These are phyloP conservation scores for Dendroctonus ponderosae DNA, from an alignment of 1,140 invertebrate species.

Conservation along the genomic window DNA sequence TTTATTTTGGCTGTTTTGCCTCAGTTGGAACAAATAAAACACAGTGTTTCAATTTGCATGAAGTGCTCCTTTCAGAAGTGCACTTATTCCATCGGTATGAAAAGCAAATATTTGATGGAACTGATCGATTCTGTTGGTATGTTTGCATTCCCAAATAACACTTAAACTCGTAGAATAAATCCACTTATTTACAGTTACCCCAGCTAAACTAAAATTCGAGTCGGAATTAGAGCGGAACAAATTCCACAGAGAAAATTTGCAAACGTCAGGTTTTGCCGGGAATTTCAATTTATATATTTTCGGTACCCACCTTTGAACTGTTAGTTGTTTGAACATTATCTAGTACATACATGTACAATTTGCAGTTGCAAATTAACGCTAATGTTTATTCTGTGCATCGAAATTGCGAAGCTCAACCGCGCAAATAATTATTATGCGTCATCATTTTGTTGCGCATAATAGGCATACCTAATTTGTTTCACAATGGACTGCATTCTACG, in stretches of 20 bases:
- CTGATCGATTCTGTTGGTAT: too few relatives aligned
- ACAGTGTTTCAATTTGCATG: too few relatives aligned
- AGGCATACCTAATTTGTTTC: slow-evolving; percentile 3
- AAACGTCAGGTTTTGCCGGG: background rate
- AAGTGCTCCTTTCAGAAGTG: too few relatives aligned
- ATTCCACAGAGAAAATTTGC: too few relatives aligned
- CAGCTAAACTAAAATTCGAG: too few relatives aligned
- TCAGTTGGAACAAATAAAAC: too few relatives aligned
- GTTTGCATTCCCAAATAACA: too few relatives aligned
- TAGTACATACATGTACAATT: slow-evolving; percentile 9
- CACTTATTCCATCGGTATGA: too few relatives aligned
- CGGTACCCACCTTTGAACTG: background rate
- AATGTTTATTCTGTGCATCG: slow-evolving; percentile 5
- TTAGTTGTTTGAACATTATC: slow-evolving; percentile 8
- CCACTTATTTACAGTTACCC: too few relatives aligned
- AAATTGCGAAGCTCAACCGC: slow-evolving; percentile 10
- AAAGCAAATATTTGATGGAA: too few relatives aligned
- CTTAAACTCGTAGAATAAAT: too few relatives aligned
- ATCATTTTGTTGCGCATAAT: slow-evolving; percentile 13
- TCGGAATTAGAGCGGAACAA: too few relatives aligned
- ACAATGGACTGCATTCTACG: background rate
- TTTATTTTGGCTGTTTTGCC: background rate
- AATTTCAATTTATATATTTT: slow-evolving; percentile 1
- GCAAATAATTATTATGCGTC: slow-evolving; percentile 13
- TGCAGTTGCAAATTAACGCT: slow-evolving; percentile 8